phyloP scores from a whole-genome alignment of 2,113 vertebrate genomes.

The Nycticorax nycticorax region DNA sequence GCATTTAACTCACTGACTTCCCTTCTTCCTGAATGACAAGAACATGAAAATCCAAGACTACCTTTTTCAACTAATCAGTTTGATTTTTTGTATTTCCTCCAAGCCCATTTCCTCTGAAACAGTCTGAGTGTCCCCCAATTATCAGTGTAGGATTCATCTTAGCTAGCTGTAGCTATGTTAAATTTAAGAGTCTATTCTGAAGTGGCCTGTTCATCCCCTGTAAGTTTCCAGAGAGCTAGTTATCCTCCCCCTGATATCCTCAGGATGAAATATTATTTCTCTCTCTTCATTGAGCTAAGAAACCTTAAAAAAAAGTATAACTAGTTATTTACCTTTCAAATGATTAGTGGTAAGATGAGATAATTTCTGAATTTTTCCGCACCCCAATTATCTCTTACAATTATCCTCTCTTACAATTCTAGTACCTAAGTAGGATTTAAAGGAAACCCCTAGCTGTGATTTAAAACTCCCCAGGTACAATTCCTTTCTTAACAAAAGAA shows the following conservation, averaged over 20 bases:
- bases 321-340: neutral
- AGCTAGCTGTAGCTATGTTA: neutral
- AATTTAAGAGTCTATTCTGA: neutral
- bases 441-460: neutral
- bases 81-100: neutral
- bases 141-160: neutral
- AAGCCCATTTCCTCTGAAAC: neutral
- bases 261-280: neutral
- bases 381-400: neutral
- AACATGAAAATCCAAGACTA: neutral
- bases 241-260: neutral
- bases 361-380: neutral
- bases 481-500: neutral
- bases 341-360: neutral
- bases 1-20: neutral
- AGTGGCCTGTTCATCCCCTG: neutral
- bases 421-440: neutral
- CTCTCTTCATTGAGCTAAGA: neutral
- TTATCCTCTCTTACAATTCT: neutral
- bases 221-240: neutral
- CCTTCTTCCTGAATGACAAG: neutral
- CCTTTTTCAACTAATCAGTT: neutral
- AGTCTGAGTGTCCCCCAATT: neutral
- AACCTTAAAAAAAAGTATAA: neutral
- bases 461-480: neutral